Conservation (phyloP, 2,113 vertebrate species). For the Boleophthalmus pectinirostris region DNA sequence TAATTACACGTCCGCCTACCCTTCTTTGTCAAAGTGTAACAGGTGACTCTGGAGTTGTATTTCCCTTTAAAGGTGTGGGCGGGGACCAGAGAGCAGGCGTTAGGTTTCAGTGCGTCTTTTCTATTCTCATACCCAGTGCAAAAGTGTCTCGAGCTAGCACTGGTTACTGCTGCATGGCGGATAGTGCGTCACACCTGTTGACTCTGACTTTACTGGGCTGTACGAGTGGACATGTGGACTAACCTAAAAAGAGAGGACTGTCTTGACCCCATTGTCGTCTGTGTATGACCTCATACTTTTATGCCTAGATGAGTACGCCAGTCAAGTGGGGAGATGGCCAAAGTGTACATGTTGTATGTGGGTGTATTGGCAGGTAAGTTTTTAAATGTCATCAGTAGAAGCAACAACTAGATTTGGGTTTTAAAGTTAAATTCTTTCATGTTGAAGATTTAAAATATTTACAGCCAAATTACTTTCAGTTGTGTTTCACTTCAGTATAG, state of each 20-base stretch:
- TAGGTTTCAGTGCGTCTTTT: slow-evolving; percentile 60
- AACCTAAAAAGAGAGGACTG: slow-evolving; percentile 25
- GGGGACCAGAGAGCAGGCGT: slow-evolving; percentile 36
- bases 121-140: slow-evolving; percentile 23
- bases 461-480: not conserved
- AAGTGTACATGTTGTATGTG: slow-evolving; percentile 42
- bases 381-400: not conserved
- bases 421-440: not conserved
- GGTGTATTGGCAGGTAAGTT: slow-evolving; percentile 61
- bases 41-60: slow-evolving; percentile 26
- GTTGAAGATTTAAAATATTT: not conserved
- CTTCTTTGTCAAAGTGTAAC: slow-evolving; percentile 17
- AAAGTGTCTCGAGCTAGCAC: not conserved
- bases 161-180: not conserved
- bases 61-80: slow-evolving; percentile 65
- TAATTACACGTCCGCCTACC: not conserved
- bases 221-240: slow-evolving; percentile 16
- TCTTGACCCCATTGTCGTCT: slow-evolving; percentile 22
- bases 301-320: slow-evolving; percentile 18
- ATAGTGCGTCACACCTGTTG: slow-evolving; percentile 7
- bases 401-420: not conserved
- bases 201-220: not conserved
- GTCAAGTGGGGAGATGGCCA: slow-evolving; percentile 62
- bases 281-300: slow-evolving; percentile 26
- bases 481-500: not conserved